A percentile compares a stretch with the other conserved stretches of the same genome.
These are phyloP conservation scores for Drosophila murphyi DNA, from an alignment of 1,140 invertebrate genomes.

Conservation along the genomic window DNA sequence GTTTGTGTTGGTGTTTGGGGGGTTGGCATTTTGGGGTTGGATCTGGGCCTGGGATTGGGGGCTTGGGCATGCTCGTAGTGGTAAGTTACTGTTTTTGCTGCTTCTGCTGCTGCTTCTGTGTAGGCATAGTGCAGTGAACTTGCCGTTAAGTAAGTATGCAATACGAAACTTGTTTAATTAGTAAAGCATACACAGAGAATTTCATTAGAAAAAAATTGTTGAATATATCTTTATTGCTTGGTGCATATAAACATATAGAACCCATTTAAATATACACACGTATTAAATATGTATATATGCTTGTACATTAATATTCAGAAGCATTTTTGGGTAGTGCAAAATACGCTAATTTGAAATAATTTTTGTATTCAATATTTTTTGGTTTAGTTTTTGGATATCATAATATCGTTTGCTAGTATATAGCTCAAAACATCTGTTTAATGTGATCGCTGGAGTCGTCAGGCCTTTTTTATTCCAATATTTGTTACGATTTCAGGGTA, in stretches of 20 bases:
- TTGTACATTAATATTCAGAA: constrained; percentile 21
- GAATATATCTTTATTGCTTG: constrained; percentile 30
- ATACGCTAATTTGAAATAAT: background rate
- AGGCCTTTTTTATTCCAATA: background rate
- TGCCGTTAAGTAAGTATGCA: constrained; percentile 66
- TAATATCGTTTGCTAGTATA: constrained; percentile 7
- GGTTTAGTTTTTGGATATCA: constrained; percentile 21
- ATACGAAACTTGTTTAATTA: constrained; percentile 62
- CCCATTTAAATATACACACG: constrained; percentile 4
- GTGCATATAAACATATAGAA: constrained; percentile 14
- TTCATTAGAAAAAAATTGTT: constrained; percentile 29
- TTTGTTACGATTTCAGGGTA: constrained; percentile 38
- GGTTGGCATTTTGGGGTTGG: constrained; percentile 19
- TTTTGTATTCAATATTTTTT: constrained; percentile 2
- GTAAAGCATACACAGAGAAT: constrained; percentile 31
- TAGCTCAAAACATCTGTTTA: background rate
- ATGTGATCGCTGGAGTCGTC: background rate
- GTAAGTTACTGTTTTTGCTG: constrained; percentile 20
- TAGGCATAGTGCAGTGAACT: constrained; percentile 66
- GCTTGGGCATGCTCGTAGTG: constrained; percentile 18
- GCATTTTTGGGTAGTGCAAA: constrained; percentile 14
- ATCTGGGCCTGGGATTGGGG: constrained; percentile 22
- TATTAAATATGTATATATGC: constrained; percentile 7
- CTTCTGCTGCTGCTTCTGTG: background rate
- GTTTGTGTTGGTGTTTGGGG: constrained; percentile 10